Evolutionary conservation across 2,888 invertebrate genomes (phyloP).

Genomic region (Tricholauxania praeusta): DNA sequence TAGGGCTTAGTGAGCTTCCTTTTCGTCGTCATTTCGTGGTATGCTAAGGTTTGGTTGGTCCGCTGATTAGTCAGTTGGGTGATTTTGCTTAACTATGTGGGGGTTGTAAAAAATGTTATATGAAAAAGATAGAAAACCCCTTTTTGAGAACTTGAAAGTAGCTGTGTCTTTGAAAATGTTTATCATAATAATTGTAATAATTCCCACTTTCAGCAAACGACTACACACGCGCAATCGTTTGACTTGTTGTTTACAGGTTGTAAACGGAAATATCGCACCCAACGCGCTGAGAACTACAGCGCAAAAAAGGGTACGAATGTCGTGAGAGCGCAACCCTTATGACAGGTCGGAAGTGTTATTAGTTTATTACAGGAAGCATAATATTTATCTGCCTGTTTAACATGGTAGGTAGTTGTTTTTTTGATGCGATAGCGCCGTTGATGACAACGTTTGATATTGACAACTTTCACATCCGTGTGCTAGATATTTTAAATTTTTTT

Average conservation of each 20-base stretch:
- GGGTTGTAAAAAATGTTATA: not conserved
- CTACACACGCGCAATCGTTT: conserved; percentile 57
- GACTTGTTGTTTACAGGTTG: conserved; percentile 58
- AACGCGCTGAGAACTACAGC: not conserved
- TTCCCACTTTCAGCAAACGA: conserved; percentile 45
- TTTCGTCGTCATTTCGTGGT: no score
- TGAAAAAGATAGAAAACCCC: not conserved
- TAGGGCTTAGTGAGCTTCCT: no score
- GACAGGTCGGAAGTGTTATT: conserved; percentile 54
- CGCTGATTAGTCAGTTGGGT: not conserved
- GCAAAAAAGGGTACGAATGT: not conserved
- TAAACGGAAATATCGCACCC: conserved; percentile 44
- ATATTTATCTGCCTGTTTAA: conserved; percentile 37
- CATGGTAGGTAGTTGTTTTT: conserved; percentile 9
- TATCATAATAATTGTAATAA: conserved; percentile 39
- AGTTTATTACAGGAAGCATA: conserved; percentile 57
- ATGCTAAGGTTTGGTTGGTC: not conserved
- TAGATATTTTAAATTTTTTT: conserved; percentile 16
- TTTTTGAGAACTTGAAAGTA: conserved; percentile 9
- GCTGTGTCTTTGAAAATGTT: conserved; percentile 24
- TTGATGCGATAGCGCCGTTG: conserved; percentile 7
- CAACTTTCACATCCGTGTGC: conserved; percentile 29
- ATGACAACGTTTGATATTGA: not conserved
- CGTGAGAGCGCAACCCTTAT: conserved; percentile 23
- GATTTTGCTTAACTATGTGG: conserved; percentile 17